Evolutionary conservation across 1,140 invertebrate genomes (phyloP).

Genomic region (Leucophenga varia): DNA sequence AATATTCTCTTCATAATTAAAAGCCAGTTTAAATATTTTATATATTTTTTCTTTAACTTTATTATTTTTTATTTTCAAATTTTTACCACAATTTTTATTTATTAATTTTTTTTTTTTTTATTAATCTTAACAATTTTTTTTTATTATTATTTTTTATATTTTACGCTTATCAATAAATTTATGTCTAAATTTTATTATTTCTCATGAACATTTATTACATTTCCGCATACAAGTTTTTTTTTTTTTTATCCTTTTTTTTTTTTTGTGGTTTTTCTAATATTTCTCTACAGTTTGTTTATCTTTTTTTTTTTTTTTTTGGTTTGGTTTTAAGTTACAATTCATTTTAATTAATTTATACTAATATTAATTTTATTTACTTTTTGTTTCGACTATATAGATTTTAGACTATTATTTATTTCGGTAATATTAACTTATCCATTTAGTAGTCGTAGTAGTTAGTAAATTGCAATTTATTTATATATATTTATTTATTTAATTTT

Average conservation of each 20-base stretch:
- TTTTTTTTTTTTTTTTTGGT: constrained; percentile 15
- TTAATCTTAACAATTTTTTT: constrained; percentile 22
- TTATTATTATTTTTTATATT: no score
- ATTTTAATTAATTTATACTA: constrained; percentile 22
- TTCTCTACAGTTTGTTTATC: constrained; percentile 3
- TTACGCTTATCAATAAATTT: no score
- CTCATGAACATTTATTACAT: no score
- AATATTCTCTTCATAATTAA: no score
- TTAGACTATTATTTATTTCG: constrained; percentile 4
- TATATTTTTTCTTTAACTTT: no score
- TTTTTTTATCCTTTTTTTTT: constrained; percentile 9
- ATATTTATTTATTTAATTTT: constrained; percentile 9
- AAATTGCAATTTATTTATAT: constrained; percentile 35
- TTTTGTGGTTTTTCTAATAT: constrained; percentile 22
- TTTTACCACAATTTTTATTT: no score
- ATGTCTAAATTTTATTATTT: no score
- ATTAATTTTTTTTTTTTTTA: constrained; percentile 14
- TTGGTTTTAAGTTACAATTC: constrained; percentile 24
- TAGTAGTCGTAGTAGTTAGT: no score
- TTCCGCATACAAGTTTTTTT: no score
- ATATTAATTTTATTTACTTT: constrained; percentile 17
- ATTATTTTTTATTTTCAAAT: no score
- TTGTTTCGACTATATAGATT: not conserved
- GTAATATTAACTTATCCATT: constrained; percentile 1
- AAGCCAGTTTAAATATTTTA: no score